Percentiles rank a stretch among this genome's conserved stretches.
Evolutionary conservation across 2,113 vertebrate genomes (phyloP).

Genomic region (Tetraodon nigroviridis): DNA sequence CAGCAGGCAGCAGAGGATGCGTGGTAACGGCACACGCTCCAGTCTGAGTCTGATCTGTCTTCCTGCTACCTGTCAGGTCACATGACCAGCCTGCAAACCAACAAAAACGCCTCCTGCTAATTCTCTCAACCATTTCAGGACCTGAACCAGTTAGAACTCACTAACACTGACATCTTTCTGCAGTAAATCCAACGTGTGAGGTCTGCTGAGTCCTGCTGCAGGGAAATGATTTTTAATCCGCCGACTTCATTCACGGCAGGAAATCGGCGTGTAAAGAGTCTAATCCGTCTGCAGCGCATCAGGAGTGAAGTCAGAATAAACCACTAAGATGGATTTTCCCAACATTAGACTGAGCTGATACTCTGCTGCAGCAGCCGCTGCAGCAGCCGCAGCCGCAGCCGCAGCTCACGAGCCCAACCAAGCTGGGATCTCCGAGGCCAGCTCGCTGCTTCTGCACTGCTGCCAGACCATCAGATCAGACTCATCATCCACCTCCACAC

Average conservation of each 20-base stretch:
- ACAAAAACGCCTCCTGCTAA: too few relatives aligned
- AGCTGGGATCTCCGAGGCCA: too few relatives aligned
- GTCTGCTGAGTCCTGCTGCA: slow-evolving; percentile 25
- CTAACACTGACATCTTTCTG: background rate
- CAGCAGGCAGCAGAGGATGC: background rate
- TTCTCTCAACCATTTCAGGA: background rate
- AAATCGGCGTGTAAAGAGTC: slow-evolving; percentile 44
- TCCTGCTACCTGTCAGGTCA: too few relatives aligned
- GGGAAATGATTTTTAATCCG: slow-evolving; percentile 51
- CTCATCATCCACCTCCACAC: too few relatives aligned
- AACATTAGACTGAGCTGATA: slow-evolving; percentile 43
- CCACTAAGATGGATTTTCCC: slow-evolving; percentile 32
- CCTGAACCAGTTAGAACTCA: background rate
- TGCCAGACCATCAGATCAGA: too few relatives aligned
- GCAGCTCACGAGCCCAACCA: too few relatives aligned
- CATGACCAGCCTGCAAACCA: too few relatives aligned
- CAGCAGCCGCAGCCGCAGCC: too few relatives aligned
- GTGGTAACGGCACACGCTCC: too few relatives aligned
- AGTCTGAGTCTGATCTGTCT: too few relatives aligned
- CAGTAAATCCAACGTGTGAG: background rate
- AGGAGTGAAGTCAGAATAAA: slow-evolving; percentile 21
- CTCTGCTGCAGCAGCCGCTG: too few relatives aligned
- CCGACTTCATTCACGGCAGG: slow-evolving; percentile 50
- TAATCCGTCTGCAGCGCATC: slow-evolving; percentile 44
- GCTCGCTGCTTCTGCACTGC: too few relatives aligned